These are phyloP conservation scores for Nanorana parkeri DNA, from an alignment of 2,113 vertebrate genomes.

Conservation along the genomic window DNA sequence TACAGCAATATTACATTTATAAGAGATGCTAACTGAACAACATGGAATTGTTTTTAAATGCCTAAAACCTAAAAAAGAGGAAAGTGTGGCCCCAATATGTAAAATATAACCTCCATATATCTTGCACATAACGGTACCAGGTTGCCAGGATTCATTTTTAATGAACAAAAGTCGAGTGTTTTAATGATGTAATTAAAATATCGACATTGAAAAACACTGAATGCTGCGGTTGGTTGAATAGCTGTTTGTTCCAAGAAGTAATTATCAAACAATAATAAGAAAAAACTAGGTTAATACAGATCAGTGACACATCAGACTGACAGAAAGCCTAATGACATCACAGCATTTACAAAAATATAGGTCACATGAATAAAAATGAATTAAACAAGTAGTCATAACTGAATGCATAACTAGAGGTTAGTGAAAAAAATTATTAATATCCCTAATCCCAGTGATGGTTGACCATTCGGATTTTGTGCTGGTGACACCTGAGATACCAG, in stretches of 20 bases:
- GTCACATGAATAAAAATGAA: constrained; percentile 2
- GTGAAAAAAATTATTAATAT: not conserved
- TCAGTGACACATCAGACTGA: not conserved
- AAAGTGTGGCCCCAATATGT: no score
- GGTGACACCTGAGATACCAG: not conserved
- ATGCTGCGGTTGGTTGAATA: constrained; percentile 2
- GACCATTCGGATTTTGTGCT: not conserved
- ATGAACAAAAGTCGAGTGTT: not conserved
- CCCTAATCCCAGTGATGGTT: not conserved
- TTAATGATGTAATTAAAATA: constrained; percentile 11
- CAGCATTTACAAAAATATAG: constrained; percentile 15
- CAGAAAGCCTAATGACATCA: constrained; percentile 36
- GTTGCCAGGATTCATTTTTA: not conserved
- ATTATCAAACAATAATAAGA: not conserved
- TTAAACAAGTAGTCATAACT: not conserved
- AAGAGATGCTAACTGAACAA: no score
- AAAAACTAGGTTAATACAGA: constrained; percentile 19
- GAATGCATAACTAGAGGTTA: not conserved
- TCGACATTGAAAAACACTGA: not conserved
- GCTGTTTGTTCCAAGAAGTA: constrained; percentile 3
- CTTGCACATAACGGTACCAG: not conserved
- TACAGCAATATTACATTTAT: no score
- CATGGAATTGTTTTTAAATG: no score
- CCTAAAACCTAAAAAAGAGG: no score
- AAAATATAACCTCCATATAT: not conserved